Conservation (phyloP, 1,140 invertebrate species). For the Drosophila mayri region DNA sequence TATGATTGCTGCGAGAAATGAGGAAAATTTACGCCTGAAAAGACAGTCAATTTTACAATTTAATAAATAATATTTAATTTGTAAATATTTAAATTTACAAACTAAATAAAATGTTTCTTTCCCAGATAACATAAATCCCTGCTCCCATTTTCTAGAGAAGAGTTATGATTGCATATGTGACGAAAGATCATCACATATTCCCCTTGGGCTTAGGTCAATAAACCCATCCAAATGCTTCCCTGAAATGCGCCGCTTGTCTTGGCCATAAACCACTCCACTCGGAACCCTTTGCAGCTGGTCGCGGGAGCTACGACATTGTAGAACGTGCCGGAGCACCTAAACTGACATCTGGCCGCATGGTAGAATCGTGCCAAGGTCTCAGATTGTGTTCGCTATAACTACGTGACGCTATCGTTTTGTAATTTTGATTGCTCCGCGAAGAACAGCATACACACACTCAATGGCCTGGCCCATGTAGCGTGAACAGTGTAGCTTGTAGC, state of each 20-base stretch:
- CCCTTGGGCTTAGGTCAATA: slow-evolving; percentile 11
- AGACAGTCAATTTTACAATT: neutral
- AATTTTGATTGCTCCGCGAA: slow-evolving; percentile 60
- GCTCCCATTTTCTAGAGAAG: neutral
- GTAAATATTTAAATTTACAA: neutral
- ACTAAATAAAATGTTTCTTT: neutral
- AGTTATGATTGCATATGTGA: neutral
- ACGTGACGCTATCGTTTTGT: slow-evolving; percentile 72
- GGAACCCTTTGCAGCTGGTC: slow-evolving; percentile 34
- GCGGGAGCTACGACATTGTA: slow-evolving; percentile 35
- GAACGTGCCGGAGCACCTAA: slow-evolving; percentile 49
- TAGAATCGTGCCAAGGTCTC: slow-evolving; percentile 81
- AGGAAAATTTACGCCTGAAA: neutral
- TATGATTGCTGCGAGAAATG: neutral
- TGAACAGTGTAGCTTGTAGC: slow-evolving; percentile 13
- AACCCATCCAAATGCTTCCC: slow-evolving; percentile 30
- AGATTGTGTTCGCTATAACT: slow-evolving; percentile 74
- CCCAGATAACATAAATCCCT: neutral
- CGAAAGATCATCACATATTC: neutral
- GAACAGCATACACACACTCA: slow-evolving; percentile 21
- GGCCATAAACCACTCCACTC: slow-evolving; percentile 33
- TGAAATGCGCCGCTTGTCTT: slow-evolving; percentile 10
- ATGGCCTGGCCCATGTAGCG: slow-evolving; percentile 16
- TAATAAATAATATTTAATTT: neutral
- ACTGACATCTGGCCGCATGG: slow-evolving; percentile 56